Evolutionary conservation across 2,888 invertebrate species (phyloP), one percentile per base, ranked within the genome.

Genomic region (Calameuta filiformis): DNA sequence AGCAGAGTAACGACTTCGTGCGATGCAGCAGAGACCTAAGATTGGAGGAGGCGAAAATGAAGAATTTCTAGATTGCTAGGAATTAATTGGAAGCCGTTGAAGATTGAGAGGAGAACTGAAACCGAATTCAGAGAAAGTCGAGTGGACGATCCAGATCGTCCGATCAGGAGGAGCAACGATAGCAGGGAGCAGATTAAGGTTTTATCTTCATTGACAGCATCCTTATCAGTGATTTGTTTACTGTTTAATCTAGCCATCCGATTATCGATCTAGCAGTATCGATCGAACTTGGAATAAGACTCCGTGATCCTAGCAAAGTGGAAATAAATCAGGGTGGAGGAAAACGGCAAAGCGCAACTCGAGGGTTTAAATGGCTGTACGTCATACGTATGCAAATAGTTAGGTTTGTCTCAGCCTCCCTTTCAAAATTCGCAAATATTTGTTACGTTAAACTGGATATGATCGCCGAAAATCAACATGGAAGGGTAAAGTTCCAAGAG

Each of bases 381-480:
- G 81, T 79, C 83, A 83, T 81, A 82, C 82, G 83, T 81, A 82
- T 84, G 84, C 84, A 83, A 83, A 83, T 81, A 80, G 79, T 78
- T 79, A 80, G 74, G 76, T 37, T 33, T 76, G 68, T 69, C 73
- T 37, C 73, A 69, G n/a, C 71, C 35, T 31, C 78, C 15, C 78
- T 75, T 77, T 79, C 73, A 79, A 85, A 86, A 83, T 85, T 85
- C 83, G 83, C 84, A 85, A 86, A 86, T 84, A 86, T 86, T 86
- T 86, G 84, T 84, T 84, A 85, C 83, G 83, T 83, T 82, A 82
- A 80, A 80, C 77, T 80, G 76, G 78, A 83, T 82, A 83, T 85
- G 86, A 86, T 85, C 85, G 85, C 80, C 77, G 81, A 85, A 84
- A 86, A 86, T 86, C 86, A 83, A 86, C 85, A 85, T 77, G 73